Base-by-base conservation (phyloP, 2,797 vertebrate genomes). In the Scarus forsteni region DNA sequence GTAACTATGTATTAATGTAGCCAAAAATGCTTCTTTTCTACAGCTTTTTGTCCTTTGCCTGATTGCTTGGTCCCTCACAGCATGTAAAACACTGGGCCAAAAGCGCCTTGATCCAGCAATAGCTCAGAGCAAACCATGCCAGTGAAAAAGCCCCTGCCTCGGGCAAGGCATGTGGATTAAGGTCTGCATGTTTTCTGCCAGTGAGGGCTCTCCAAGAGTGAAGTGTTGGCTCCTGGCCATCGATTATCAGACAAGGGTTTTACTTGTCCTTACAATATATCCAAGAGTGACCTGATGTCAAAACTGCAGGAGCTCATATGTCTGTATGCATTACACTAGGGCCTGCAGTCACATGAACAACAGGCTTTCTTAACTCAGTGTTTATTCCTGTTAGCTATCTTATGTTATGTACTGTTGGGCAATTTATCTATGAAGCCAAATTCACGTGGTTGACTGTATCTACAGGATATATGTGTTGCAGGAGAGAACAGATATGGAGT, bases 191-290 rank as follows among this genome's bases (percentile, higher is more conserved):
- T 50, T 52, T 78, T 40, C 75, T 75, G 81, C 65, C 81, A 85
- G 76, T 43, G 67, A 77, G 52, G 63, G 27, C 46, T 59, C 36
- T 51, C 62, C 60, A 46, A 38, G 69, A 84, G 79, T 75, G 51
- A 80, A 82, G 71, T 57, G 77, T 79, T 92, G 89, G 87, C 84
- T 69, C 12, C 16, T 40, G 16, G 84, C 88, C 90, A 88, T 81
- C 81, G 73, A 66, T 81, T 85, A 79, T 80, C 71, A 18, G 3
- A 87, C 85, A 80, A 75, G 73, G 69, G 43, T 81, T 88, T 85
- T 55, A 76, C 74, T 60, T 51, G 76, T 73, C 80, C 77, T 84
- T 84, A 82, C 79, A 89, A 88, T 82, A 76, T 60, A 84, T 74
- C 54, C 35, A 83, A 68, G 50, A 56, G 71, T 80, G 86, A 88